Evolutionary conservation across 2,888 invertebrate genomes (phyloP), one percentile per base, ranked within the genome.

Genomic region (Acanthopleura granulata): DNA sequence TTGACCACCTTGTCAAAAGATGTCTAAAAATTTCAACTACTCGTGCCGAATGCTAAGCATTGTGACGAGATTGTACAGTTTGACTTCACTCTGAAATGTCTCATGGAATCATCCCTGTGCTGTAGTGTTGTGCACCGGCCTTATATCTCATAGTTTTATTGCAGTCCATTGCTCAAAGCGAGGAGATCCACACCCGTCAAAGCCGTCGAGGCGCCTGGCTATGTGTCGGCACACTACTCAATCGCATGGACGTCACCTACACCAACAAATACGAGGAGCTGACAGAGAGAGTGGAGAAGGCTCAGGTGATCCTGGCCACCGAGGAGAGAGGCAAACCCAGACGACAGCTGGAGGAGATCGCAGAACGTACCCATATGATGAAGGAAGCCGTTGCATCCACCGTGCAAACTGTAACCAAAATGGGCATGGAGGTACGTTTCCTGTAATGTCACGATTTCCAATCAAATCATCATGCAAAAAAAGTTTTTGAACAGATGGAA

Each of bases 281-380:
- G 1, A 11, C 62, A 30, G 51, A 86, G 79, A 79, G 85, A 61
- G 77, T 88, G 57, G 78, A 82, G 62, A 79, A 85, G 9, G 75
- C 78, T 22, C 29, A 75, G 62, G 70, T 69, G 50, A 62, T 81
- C 22, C 61, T 74, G 16, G 29, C 66, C 16, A 49, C 27, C 4
- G 79, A 76, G 49, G 72, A 70, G 0, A 49, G 69, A 18, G 72
- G 62, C 51, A 70, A 73, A 29, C 72, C 73, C n/a, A 75, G 77
- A 12, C 74, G 77, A 22, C 79, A 79, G 25, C 62, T 84, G 14
- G 72, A 80, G n/a, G 73, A 72, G 11, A 74, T 76, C 49, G 62
- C 78, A 14, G 74, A 74, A 25, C 61, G 80, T 15, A 25, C 80
- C 0, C 72, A 75, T 12, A 75, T 79, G 69, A 74, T 74, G 57